Percentiles rank a stretch among this genome's conserved stretches.
These are phyloP conservation scores for Isaurus tuberculatus DNA, from an alignment of 92 coral and sea anemone genomes.

Conservation along the genomic window DNA sequence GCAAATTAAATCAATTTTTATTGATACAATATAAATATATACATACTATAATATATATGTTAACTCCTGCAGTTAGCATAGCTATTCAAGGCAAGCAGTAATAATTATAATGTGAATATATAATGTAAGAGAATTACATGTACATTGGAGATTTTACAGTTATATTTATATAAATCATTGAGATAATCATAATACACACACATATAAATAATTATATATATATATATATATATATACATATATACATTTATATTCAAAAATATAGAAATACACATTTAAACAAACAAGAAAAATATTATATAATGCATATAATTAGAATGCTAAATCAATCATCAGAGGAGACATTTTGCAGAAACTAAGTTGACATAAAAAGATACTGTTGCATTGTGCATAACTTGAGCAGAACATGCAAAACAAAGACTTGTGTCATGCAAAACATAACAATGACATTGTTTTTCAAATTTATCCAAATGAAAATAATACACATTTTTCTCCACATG, in stretches of 20 bases:
- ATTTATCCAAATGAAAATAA: neutral
- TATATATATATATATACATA: too few species aligned
- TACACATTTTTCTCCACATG: neutral
- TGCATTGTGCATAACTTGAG: slow-evolving; percentile 4
- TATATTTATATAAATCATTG: too few species aligned
- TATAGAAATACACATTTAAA: too few species aligned
- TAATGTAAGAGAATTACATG: too few species aligned
- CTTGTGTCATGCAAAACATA: slow-evolving; percentile 4
- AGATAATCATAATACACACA: too few species aligned
- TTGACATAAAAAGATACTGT: neutral
- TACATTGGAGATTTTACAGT: too few species aligned
- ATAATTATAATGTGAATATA: neutral
- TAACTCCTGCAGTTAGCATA: too few species aligned
- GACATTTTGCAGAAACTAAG: neutral
- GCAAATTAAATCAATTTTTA: neutral
- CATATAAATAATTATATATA: too few species aligned
- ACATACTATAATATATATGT: too few species aligned
- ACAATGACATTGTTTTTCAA: neutral
- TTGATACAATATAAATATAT: neutral
- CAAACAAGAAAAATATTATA: too few species aligned
- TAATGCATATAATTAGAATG: neutral
- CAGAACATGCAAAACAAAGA: slow-evolving; percentile 7
- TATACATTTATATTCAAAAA: too few species aligned
- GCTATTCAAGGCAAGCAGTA: slow-evolving; percentile 4
- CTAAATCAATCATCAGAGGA: slow-evolving; percentile 3